Base-by-base conservation (phyloP, 2,797 vertebrate species). In the Microcaecilia unicolor region DNA sequence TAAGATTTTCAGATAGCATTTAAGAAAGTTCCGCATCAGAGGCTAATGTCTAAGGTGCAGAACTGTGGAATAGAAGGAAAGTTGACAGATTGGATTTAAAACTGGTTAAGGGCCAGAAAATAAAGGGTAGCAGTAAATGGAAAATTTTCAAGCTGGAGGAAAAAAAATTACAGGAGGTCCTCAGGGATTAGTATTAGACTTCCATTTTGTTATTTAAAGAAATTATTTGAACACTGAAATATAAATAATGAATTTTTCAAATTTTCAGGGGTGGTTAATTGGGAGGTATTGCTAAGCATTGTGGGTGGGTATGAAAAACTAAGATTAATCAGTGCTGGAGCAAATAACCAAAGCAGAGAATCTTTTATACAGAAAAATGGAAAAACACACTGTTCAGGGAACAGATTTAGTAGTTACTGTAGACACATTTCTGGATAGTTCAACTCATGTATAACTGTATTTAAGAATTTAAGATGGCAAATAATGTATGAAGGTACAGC, bases 21-120 rank as follows among this genome's bases (percentile, higher is more conserved):
- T 64, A 58, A 62, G 32, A 49, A 43, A 52, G 44, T 64, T 64
- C 53, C 11, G 4, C 55, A 62, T 62, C 59, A 58, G 47, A 60
- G 57, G 38, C 28, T 47, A 64, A 48, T 58, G 52, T 64, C 50
- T 60, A 60, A 51, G 36, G 51, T 61, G 41, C 48, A 51, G 45
- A 44, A 22, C 45, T 58, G 52, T 54, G 41, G 49, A 64, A 54
- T 39, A 40, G 48, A 43, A 55, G 25, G 44, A 26, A 44, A 54
- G 36, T 35, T 60, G 58, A 64, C 53, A 64, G 55, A 53, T 52
- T 66, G 36, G 53, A 58, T 35, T 54, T 59, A 67, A 56, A 51
- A 37, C 22, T 38, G 34, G 53, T 41, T 28, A 53, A 44, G 43
- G 39, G 55, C 44, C 55, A 64, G 43, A 67, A 66, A 56, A 20